Evolutionary conservation across 2,113 vertebrate species (phyloP).

Genomic region (Myiozetetes cayanensis): DNA sequence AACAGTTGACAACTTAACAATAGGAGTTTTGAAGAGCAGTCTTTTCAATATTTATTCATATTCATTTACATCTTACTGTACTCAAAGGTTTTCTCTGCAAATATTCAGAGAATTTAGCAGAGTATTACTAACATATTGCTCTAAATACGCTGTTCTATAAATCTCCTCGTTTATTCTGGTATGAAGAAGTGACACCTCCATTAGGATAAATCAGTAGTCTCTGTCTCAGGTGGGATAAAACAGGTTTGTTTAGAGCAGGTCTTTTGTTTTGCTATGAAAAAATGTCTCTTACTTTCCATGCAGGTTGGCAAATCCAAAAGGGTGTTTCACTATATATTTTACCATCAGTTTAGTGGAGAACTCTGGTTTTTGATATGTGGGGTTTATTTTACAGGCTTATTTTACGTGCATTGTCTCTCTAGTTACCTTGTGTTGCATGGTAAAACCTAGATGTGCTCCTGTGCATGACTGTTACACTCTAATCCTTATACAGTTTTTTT

Average conservation of each 20-base stretch:
- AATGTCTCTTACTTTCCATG: background rate
- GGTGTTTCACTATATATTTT: background rate
- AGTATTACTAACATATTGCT: background rate
- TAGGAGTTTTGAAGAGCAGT: background rate
- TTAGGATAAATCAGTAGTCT: background rate
- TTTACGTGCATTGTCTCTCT: background rate
- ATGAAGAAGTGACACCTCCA: background rate
- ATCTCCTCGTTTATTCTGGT: background rate
- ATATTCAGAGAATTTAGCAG: background rate
- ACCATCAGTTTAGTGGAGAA: background rate
- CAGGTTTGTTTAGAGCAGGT: background rate
- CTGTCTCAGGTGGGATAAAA: background rate
- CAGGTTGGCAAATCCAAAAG: background rate
- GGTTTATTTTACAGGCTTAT: background rate
- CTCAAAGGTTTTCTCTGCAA: background rate
- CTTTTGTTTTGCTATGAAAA: background rate
- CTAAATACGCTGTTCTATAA: background rate
- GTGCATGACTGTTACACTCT: background rate
- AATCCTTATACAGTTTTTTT: background rate
- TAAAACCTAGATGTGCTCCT: background rate
- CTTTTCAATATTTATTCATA: background rate
- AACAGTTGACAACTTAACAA: background rate
- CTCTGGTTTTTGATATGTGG: background rate
- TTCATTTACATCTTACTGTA: background rate
- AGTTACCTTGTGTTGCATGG: background rate